Evolutionary conservation across 2,113 vertebrate species (phyloP), one percentile per base, ranked within the genome.

Genomic region (Dasyurus viverrinus): DNA sequence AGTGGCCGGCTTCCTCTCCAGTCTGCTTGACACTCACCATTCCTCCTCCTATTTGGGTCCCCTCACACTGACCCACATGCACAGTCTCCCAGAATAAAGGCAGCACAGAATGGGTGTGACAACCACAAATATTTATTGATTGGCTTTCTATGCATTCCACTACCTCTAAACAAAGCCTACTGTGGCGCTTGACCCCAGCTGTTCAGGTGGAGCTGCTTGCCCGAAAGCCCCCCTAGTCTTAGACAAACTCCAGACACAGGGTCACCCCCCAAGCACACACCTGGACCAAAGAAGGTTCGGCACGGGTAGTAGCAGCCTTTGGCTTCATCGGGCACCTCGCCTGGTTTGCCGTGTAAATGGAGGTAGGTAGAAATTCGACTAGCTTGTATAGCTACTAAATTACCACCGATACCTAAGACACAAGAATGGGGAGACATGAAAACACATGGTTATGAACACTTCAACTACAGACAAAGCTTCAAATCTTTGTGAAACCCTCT

Each of bases 321-420:
- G 97, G 98, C 98, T 94, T 99, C 99, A 0, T 99, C 99, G 0
- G 99, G 99, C 89, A 99, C 97, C 93, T 99, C 99, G 91, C 99
- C 99, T 22, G 99, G 99, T 95, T 98, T 98, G 96, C 98, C 99
- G 12, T 99, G 99, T 93, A 99, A 99, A 97, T 99, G 99, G 97
- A 99, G 99, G 98, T 99, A 98, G 93, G 99, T 99, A 97, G 99
- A 99, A 98, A 99, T 99, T 96, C 99, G 99, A 98, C 99, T 99
- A 93, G 99, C 99, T 98, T 99, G 99, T 96, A 99, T 99, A 96
- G 99, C 99, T 92, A 99, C 99, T 96, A 99, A 98, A 98, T 99
- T 99, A 55, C 99, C 99, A 96, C 99, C 99, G 89, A 99, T 99
- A 97, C 99, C 99, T 99, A 98, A 97, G 98, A 98, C 50, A 93